Evolutionary conservation across 2,888 invertebrate species (phyloP).

Genomic region (Andrena flavipes): DNA sequence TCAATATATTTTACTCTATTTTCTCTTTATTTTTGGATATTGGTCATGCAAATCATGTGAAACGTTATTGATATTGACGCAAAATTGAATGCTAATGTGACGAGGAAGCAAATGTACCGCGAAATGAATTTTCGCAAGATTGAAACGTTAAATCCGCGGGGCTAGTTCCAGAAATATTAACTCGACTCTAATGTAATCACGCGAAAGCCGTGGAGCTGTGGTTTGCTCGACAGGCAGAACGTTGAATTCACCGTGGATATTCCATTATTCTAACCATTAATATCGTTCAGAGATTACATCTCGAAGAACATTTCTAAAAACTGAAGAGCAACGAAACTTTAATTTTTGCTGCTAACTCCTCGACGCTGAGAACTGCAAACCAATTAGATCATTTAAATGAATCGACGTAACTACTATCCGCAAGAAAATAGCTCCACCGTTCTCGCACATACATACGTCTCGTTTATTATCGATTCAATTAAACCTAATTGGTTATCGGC

Average conservation of each 20-base stretch:
- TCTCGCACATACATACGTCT: neutral
- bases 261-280: neutral
- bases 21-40: neutral
- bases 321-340: neutral
- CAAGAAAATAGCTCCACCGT: neutral
- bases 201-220: neutral
- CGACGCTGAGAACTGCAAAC: neutral
- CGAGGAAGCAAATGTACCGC: neutral
- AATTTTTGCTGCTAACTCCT: neutral
- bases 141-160: conserved; percentile 1
- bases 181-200: neutral
- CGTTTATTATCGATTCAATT: conserved; percentile 13
- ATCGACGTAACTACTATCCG: neutral
- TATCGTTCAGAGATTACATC: neutral
- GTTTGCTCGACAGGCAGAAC: neutral
- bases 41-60: neutral
- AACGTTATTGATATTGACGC: neutral
- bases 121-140: conserved; percentile 8
- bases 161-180: conserved; percentile 29
- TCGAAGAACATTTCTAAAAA: neutral
- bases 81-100: neutral
- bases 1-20: neutral
- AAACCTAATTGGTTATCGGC: conserved; percentile 24
- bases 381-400: neutral
- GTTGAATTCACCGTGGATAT: conserved; percentile 11